Evolutionary conservation across 2,888 invertebrate genomes (phyloP).

Genomic region (Cyrtodaria siliqua): DNA sequence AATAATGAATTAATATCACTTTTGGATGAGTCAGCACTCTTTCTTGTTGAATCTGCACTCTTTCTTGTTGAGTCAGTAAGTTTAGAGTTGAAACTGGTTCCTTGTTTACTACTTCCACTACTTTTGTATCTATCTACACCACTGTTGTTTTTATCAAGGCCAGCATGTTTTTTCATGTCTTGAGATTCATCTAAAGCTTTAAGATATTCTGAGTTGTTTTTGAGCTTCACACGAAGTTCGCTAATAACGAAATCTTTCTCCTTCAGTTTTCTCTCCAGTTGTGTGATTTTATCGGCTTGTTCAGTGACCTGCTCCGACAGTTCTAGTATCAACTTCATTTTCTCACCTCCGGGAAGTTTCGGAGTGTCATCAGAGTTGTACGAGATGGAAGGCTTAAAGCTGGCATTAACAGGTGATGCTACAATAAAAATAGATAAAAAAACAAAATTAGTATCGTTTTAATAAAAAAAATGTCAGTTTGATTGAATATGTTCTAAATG

Average conservation of each 20-base stretch:
- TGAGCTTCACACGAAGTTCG: slow-evolving; percentile 52
- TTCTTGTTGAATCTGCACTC: slow-evolving; percentile 4
- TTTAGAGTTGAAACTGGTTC: neutral
- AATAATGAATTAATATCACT: slow-evolving; percentile 18
- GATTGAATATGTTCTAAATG: too few species aligned
- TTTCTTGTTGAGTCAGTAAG: slow-evolving; percentile 1
- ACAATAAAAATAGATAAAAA: too few species aligned
- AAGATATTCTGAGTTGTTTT: slow-evolving; percentile 52
- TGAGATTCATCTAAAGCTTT: slow-evolving; percentile 40
- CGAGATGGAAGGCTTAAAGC: neutral
- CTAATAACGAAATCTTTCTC: slow-evolving; percentile 71
- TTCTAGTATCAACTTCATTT: slow-evolving; percentile 77
- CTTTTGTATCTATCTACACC: neutral
- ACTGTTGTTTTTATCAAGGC: slow-evolving; percentile 19
- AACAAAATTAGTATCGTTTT: too few species aligned
- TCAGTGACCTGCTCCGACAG: slow-evolving; percentile 79
- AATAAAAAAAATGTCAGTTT: too few species aligned
- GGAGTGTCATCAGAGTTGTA: slow-evolving; percentile 5
- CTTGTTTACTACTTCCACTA: neutral
- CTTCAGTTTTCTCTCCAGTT: slow-evolving; percentile 65
- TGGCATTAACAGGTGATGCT: too few species aligned
- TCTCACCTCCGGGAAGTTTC: slow-evolving; percentile 57
- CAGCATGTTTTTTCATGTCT: slow-evolving; percentile 2
- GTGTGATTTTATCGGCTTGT: slow-evolving; percentile 71
- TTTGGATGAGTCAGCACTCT: neutral